Base-by-base conservation (phyloP, 1,140 invertebrate species). In the Procambarus virginalis region DNA sequence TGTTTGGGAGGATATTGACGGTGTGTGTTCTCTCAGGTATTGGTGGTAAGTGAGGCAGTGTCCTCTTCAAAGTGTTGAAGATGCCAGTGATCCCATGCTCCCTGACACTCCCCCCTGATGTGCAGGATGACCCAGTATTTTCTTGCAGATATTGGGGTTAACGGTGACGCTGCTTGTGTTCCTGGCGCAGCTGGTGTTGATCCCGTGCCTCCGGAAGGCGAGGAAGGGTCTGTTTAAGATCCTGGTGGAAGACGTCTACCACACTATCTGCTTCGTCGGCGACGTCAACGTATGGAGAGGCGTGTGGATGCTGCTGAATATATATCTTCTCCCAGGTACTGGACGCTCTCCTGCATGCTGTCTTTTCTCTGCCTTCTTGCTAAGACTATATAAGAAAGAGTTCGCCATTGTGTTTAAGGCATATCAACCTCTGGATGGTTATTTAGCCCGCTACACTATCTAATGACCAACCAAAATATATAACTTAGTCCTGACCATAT, bases 181-280 rank as follows among this genome's bases (percentile, higher is more conserved):
- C 81, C 20, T 82, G 60, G 81, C 81, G 6, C 87, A 89, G 73
- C 81, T 89, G 81, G 58, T 89, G 73, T 64, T 89, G 51, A 77
- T 89, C 49, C 87, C 87, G 3, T 89, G 82, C 58, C 58, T 78
- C 51, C 73, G 82, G 10, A 51, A 84, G 73, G 51, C 84, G 14
- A 58, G 79, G 34, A 89, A 84, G 48, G 87, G 87, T 14, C 17
- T 84, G 34, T 49, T 22, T 58, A 89, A 89, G 81, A 84, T 84
- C 9, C 55, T 89, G 46, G 20, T 89, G 14, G 87, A 89, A 75
- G 87, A 89, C 73, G 46, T 45, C 51, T 89, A 89, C 22, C 87
- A 89, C 75, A 84, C 87, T 79, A 84, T 89, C 80, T 89, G 87
- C 73, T 89, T 89, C 81, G 58, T 89, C 17, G 87, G 87, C 17